Evolutionary conservation across 2,888 invertebrate species (phyloP).

Genomic region (Coleophora deauratella): DNA sequence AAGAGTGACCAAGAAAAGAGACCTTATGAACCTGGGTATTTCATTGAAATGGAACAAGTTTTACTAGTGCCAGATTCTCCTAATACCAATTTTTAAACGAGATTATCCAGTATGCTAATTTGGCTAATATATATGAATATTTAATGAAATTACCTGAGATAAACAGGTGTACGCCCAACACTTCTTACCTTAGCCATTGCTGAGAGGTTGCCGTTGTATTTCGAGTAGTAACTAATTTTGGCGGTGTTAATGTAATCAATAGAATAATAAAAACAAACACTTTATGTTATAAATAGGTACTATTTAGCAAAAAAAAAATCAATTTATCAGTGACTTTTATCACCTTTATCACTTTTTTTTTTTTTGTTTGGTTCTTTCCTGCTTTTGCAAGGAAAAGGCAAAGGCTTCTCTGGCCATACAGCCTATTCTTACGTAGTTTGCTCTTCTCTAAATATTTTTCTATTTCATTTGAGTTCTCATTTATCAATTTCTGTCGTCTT

Average conservation of each 20-base stretch:
- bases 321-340: no score
- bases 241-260: slow-evolving; percentile 28
- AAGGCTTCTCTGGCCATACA: no score
- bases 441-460: no score
- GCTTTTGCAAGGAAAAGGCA: no score
- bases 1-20: background rate
- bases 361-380: no score
- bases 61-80: background rate
- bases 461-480: no score
- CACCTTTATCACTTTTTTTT: no score
- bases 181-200: slow-evolving; percentile 78
- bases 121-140: slow-evolving; percentile 12
- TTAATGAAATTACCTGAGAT: slow-evolving; percentile 16
- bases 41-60: slow-evolving; percentile 8
- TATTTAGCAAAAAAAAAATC: no score
- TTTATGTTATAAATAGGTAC: background rate
- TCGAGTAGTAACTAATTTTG: slow-evolving; percentile 80
- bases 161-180: slow-evolving; percentile 19
- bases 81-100: slow-evolving; percentile 11
- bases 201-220: slow-evolving; percentile 78
- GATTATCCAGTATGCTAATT: slow-evolving; percentile 45
- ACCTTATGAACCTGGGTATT: background rate
- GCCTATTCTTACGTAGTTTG: no score
- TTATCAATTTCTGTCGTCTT: no score
- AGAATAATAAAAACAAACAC: background rate